Evolutionary conservation across 2,888 invertebrate genomes (phyloP), one percentile per base, ranked within the genome.

Genomic region (Andrena dorsata): DNA sequence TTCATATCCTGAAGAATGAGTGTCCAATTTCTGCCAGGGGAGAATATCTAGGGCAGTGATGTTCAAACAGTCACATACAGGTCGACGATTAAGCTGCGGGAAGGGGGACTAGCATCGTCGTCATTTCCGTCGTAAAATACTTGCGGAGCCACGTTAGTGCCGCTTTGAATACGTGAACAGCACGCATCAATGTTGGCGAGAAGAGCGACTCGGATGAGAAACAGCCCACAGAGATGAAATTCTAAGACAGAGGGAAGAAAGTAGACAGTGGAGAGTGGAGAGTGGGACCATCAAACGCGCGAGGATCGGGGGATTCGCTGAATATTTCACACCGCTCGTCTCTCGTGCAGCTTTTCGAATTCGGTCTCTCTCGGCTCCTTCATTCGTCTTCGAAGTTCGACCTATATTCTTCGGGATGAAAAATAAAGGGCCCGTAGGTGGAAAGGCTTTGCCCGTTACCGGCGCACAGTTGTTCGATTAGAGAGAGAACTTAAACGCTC

Each of bases 301-400:
- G 63, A 47, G 61, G 8, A 69, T 64, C 68, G 26, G 26, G 41
- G 68, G 28, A 68, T 75, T 69, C 68, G 64, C 68, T 79, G 78
- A 75, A 79, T 79, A 76, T 79, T 79, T 79, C 75, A 76, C 75
- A 8, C 20, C 47, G 30, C 51, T 28, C 63, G n/a, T 26, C 75
- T 75, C 41, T 60, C 26, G 20, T 10, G 30, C 58, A 49, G 51
- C 51, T 47, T 58, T 41, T 35, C 75, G 68, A 64, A 79, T 79
- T 79, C 78, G 69, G 41, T 23, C 68, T 76, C 20, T 20, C 75
- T 53, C 30, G 74, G 66, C 47, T 66, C 47, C 66, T 56, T 76
- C 75, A 63, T 75, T 76, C 74, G 68, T 76, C 75, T 63, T 26
- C 47, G 41, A 26, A 41, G n/a, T 23, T 35, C 53, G 60, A 61